Evolutionary conservation across 2,797 vertebrate species (phyloP), one percentile per base, ranked within the genome.

Genomic region (Fundulus diaphanus): DNA sequence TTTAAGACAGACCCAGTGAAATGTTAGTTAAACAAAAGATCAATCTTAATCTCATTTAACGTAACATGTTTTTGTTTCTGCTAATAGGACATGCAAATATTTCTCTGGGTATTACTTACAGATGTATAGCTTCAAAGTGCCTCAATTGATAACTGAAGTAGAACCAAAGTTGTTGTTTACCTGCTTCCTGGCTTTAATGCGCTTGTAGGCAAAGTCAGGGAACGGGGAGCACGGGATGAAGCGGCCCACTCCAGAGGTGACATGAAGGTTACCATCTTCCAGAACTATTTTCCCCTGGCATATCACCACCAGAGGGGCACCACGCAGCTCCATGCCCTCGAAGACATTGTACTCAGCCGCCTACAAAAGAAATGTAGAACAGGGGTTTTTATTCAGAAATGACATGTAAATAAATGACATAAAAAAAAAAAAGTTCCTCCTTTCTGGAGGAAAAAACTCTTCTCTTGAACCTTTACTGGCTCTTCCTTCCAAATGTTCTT

Each of bases 161-260:
- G 42, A 0, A 74, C 52, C 18, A 35, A 15, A 16, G 8, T 1
- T 54, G 37, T 42, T 37, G 42, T 61, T 93, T 83, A 99, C 98
- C 97, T 98, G 98, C 93, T 97, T 98, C 91, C 98, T 96, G 90
- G 98, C 98, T 93, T 99, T 99, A 82, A 99, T 94, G 13, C 98
- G 96, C 92, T 99, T 99, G 92, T 99, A 99, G 79, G 99, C 96
- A 1, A 96, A 98, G 93, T 99, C 98, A 0, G 98, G 95, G 92
- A 95, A 99, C 1, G 98, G 95, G 80, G 95, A 87, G 92, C 97
- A 96, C 83, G 97, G 96, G 73, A 99, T 96, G 91, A 97, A 99
- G 87, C 96, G 98, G 1, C 98, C 98, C 0, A 94, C 95, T 8
- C 98, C 98, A 16, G 96, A 93, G 59, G 95, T 96, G 89, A 94